Conservation (phyloP, 2,888 invertebrate genomes). For the Lasius fuliginosus region DNA sequence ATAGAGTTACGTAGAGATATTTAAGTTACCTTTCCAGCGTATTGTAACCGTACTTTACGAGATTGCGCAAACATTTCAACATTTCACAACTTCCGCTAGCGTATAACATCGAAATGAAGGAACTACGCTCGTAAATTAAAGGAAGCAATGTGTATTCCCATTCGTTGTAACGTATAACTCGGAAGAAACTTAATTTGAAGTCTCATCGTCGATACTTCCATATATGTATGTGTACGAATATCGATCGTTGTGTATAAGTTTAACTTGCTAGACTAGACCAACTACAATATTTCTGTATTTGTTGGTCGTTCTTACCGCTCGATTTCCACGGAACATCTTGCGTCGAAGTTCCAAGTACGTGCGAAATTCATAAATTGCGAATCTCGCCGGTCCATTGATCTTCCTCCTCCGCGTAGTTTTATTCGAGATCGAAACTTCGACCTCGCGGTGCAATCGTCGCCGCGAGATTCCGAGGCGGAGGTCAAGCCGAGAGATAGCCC, state of each 20-base stretch:
- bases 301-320: not conserved
- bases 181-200: conserved; percentile 28
- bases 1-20: not conserved
- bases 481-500: conserved; percentile 61
- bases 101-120: not conserved
- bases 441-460: conserved; percentile 34
- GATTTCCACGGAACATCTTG: conserved; percentile 57
- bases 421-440: conserved; percentile 49
- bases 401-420: conserved; percentile 10
- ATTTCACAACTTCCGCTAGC: not conserved
- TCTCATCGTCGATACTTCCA: not conserved
- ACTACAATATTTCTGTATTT: not conserved
- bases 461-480: conserved; percentile 49
- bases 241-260: not conserved
- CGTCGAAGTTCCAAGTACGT: conserved; percentile 35
- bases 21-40: not conserved
- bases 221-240: not conserved
- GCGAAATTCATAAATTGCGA: conserved; percentile 24
- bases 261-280: not conserved
- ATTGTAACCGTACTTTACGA: not conserved
- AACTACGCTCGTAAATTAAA: conserved; percentile 13
- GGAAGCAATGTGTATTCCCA: not conserved
- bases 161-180: not conserved
- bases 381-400: conserved; percentile 44
- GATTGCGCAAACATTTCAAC: not conserved